These are phyloP conservation scores for Acanthosepion esculentum DNA, from an alignment of 2,888 invertebrate species.

Conservation along the genomic window DNA sequence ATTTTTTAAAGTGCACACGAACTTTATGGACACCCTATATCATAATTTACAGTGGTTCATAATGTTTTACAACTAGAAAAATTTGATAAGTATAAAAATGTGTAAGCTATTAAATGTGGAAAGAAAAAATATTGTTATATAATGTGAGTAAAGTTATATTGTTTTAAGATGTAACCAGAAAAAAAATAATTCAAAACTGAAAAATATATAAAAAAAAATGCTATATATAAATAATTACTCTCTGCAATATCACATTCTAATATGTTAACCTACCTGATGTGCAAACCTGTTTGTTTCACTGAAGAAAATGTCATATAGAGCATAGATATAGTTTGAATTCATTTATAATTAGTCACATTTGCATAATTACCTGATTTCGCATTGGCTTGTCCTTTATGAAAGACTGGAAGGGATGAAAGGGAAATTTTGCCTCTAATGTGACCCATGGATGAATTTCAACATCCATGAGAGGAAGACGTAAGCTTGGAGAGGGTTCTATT, in stretches of 20 bases:
- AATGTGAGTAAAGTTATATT: not conserved
- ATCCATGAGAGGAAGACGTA: constrained; percentile 72
- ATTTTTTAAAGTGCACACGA: too few relatives aligned
- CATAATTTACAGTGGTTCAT: not conserved
- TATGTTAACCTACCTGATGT: too few relatives aligned
- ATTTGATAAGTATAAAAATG: not conserved
- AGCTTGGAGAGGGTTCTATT: constrained; percentile 72
- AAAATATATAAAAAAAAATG: not conserved
- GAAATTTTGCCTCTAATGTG: constrained; percentile 68
- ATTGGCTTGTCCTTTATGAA: constrained; percentile 70
- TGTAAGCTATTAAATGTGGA: not conserved
- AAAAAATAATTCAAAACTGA: not conserved
- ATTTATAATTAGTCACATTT: not conserved
- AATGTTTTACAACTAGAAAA: not conserved
- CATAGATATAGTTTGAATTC: not conserved
- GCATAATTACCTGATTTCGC: constrained; percentile 66
- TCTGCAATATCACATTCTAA: too few relatives aligned
- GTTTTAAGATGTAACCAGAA: not conserved
- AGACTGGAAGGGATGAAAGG: constrained; percentile 70
- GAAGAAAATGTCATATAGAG: not conserved
- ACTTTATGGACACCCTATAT: too few relatives aligned
- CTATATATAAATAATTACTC: too few relatives aligned
- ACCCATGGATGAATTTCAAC: constrained; percentile 73
- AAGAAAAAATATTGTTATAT: not conserved
- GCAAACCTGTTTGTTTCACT: too few relatives aligned